phyloP scores from a whole-genome alignment of 2,888 invertebrate species.

The Lagria hirta region DNA sequence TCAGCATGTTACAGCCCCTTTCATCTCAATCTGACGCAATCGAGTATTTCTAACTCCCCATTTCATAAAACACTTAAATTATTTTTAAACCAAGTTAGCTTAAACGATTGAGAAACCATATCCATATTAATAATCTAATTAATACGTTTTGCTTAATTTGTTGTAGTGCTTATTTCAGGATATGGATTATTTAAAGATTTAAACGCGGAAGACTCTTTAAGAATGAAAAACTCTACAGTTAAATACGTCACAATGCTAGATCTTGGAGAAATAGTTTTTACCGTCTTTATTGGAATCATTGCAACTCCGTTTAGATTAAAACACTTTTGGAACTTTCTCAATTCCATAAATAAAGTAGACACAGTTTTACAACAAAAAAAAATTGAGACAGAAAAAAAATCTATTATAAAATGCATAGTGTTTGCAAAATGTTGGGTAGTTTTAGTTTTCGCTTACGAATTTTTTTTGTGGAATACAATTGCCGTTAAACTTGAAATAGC shows the following conservation, averaged over 20 bases:
- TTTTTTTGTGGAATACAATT: conserved; percentile 3
- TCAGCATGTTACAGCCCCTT: too few relatives aligned
- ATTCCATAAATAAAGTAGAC: conserved; percentile 12
- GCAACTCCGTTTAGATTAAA: conserved; percentile 6
- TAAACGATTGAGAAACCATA: too few relatives aligned
- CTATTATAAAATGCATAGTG: conserved; percentile 2
- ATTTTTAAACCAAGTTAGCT: too few relatives aligned
- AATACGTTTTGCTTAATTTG: too few relatives aligned
- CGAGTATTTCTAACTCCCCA: too few relatives aligned
- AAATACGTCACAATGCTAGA: conserved; percentile 11
- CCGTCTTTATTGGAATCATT: conserved; percentile 6
- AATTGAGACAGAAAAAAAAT: background rate
- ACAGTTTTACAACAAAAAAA: conserved; percentile 5
- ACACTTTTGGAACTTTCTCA: conserved; percentile 5
- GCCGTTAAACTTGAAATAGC: conserved; percentile 2
- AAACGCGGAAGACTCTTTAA: background rate
- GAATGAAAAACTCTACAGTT: background rate
- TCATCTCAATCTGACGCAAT: too few relatives aligned
- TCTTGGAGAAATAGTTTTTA: conserved; percentile 9
- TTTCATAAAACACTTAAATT: too few relatives aligned
- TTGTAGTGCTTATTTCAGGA: conserved; percentile 5
- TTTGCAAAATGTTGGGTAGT: conserved; percentile 4
- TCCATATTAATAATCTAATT: too few relatives aligned
- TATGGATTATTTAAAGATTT: conserved; percentile 10
- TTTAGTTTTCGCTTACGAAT: conserved; percentile 10